A percentile compares a stretch with the other conserved stretches of the same genome.
Evolutionary conservation across 2,797 vertebrate species (phyloP).

Genomic region (Lutjanus argentimaculatus): DNA sequence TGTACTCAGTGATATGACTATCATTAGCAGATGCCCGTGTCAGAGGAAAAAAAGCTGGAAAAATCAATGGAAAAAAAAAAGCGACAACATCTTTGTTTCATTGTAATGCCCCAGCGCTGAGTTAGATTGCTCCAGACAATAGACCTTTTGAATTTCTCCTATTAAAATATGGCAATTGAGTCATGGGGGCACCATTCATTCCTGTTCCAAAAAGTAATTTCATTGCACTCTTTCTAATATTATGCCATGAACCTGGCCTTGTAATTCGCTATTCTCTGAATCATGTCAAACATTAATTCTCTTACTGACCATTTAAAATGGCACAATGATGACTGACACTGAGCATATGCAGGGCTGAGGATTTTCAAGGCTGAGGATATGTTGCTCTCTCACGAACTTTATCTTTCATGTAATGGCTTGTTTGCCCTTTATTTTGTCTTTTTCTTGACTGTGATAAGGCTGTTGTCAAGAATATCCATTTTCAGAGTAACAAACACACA

Average conservation of each 20-base stretch:
- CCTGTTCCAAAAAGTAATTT: constrained; percentile 16
- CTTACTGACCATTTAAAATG: constrained; percentile 27
- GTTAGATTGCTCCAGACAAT: constrained; percentile 24
- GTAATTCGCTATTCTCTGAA: constrained; percentile 10
- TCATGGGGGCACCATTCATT: constrained; percentile 26
- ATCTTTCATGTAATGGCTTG: constrained; percentile 35
- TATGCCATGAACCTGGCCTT: constrained; percentile 21
- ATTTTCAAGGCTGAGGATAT: constrained; percentile 24
- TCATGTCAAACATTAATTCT: constrained; percentile 39
- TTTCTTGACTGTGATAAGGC: constrained; percentile 23
- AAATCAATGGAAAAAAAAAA: constrained; percentile 50
- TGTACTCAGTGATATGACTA: constrained; percentile 58
- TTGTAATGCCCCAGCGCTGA: constrained; percentile 6
- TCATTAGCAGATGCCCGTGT: constrained; percentile 56
- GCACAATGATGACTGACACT: constrained; percentile 7
- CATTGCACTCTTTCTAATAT: constrained; percentile 3
- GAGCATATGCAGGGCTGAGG: neutral
- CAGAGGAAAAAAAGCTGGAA: constrained; percentile 1
- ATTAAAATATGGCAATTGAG: constrained; percentile 38
- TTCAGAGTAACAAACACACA: constrained; percentile 14
- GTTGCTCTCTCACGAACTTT: constrained; percentile 30
- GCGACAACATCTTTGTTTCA: constrained; percentile 9
- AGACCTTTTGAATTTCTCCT: constrained; percentile 33
- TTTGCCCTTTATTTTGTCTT: constrained; percentile 43
- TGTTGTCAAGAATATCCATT: constrained; percentile 29